Conservation (phyloP, 2,797 vertebrate genomes). For the Pogonophryne albipinna region DNA sequence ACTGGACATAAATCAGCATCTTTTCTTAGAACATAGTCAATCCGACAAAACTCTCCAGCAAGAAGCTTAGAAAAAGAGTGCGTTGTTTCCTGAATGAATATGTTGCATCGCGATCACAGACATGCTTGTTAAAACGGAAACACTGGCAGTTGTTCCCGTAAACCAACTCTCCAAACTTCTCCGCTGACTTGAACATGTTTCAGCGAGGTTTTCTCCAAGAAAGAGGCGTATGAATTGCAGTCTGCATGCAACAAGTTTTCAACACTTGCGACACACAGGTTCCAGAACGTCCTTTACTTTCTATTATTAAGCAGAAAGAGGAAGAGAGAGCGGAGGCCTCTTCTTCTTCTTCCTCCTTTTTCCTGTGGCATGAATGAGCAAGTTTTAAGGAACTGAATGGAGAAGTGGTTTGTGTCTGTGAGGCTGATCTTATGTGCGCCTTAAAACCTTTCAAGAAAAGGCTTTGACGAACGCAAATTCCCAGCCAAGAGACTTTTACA, state of each 20-base stretch:
- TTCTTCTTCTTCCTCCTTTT: slow-evolving; percentile 54
- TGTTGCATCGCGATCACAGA: not conserved
- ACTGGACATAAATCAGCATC: too few species aligned
- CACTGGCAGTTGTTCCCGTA: not conserved
- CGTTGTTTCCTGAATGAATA: too few species aligned
- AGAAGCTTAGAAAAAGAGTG: too few species aligned
- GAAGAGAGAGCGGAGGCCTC: slow-evolving; percentile 49
- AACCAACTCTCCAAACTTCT: slow-evolving; percentile 7
- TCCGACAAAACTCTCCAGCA: too few species aligned
- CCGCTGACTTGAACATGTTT: slow-evolving; percentile 7
- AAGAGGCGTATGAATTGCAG: not conserved
- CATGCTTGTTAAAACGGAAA: not conserved
- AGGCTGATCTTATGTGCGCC: too few species aligned
- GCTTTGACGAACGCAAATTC: too few species aligned
- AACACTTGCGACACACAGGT: slow-evolving; percentile 28
- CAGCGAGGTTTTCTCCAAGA: too few species aligned
- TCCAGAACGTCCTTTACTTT: slow-evolving; percentile 38
- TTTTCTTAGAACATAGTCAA: too few species aligned
- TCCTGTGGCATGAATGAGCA: slow-evolving; percentile 63
- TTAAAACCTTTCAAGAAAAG: too few species aligned
- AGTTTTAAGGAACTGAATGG: slow-evolving; percentile 7
- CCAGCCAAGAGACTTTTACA: too few species aligned
- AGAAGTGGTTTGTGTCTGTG: too few species aligned
- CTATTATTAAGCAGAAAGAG: slow-evolving; percentile 65
- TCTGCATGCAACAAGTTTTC: slow-evolving; percentile 26